Conservation (phyloP, 2,888 invertebrate species). For the Kuschelorhynchus macadamiae region DNA sequence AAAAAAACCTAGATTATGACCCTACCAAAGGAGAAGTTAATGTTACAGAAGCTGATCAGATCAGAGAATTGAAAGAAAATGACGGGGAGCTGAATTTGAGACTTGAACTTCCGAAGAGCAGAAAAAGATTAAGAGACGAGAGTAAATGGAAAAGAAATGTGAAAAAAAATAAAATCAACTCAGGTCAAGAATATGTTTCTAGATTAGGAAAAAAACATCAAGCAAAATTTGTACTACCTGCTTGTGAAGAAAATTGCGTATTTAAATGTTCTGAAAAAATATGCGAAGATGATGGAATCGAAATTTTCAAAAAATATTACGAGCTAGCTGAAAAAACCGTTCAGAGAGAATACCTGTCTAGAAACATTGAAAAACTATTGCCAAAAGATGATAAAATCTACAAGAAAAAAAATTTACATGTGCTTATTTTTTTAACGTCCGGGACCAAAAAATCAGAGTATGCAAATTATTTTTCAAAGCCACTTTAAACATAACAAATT, state of each 20-base stretch:
- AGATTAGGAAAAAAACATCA: conserved; percentile 19
- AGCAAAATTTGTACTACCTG: conserved; percentile 5
- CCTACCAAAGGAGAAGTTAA: no score
- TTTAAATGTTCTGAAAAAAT: conserved; percentile 1
- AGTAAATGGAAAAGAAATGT: no score
- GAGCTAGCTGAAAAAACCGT: conserved; percentile 8
- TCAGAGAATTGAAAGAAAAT: no score
- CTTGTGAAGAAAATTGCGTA: background rate
- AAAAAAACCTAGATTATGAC: no score
- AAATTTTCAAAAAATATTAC: background rate
- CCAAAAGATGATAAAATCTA: conserved; percentile 9
- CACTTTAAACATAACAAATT: conserved; percentile 14
- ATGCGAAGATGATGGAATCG: background rate
- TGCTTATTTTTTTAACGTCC: conserved; percentile 16
- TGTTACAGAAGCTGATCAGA: no score
- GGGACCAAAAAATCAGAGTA: conserved; percentile 11
- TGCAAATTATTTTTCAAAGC: conserved; percentile 22
- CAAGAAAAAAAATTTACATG: conserved; percentile 19
- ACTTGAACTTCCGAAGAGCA: no score
- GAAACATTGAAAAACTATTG: conserved; percentile 7
- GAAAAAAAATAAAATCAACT: conserved; percentile 7
- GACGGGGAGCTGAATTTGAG: no score
- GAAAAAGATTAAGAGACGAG: no score
- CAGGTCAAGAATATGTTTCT: conserved; percentile 25
- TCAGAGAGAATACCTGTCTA: conserved; percentile 13